Percentiles rank a stretch among this genome's conserved stretches.
Evolutionary conservation across 2,888 invertebrate species (phyloP).

Genomic region (Cheilosia pagana): DNA sequence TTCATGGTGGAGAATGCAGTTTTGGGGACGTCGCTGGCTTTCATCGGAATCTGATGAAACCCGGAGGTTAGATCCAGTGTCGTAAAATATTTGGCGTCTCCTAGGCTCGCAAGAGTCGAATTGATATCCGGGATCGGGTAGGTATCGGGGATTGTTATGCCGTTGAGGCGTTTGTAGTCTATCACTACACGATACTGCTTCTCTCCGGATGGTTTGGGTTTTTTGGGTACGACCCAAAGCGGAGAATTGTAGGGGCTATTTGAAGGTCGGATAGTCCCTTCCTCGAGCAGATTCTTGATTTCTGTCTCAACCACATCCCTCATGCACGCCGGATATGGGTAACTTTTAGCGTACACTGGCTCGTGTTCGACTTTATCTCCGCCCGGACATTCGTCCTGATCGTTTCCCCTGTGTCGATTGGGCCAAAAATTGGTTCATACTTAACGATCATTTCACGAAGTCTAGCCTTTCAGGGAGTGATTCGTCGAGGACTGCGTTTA

Average conservation of each 20-base stretch:
- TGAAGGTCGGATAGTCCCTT: slow-evolving; percentile 21
- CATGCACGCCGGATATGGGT: slow-evolving; percentile 53
- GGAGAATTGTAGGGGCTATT: slow-evolving; percentile 47
- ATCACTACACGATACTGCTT: neutral
- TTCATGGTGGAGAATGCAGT: slow-evolving; percentile 40
- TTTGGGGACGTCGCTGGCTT: slow-evolving; percentile 38
- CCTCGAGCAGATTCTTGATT: slow-evolving; percentile 22
- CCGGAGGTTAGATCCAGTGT: slow-evolving; percentile 45
- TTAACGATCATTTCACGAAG: neutral
- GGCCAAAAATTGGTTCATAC: neutral
- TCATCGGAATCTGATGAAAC: slow-evolving; percentile 44
- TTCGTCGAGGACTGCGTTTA: neutral
- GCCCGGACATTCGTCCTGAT: slow-evolving; percentile 45
- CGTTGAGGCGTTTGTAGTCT: neutral
- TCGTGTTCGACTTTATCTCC: slow-evolving; percentile 63
- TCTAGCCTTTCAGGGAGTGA: neutral
- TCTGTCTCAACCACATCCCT: slow-evolving; percentile 42
- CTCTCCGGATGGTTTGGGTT: slow-evolving; percentile 10
- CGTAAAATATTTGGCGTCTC: slow-evolving; percentile 25
- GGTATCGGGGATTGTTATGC: slow-evolving; percentile 23
- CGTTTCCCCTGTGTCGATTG: neutral
- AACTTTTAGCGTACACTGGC: slow-evolving; percentile 58
- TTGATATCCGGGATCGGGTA: slow-evolving; percentile 35
- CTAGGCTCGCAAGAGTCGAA: slow-evolving; percentile 32
- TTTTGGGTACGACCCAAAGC: slow-evolving; percentile 3